Evolutionary conservation across 2,113 vertebrate genomes (phyloP).

Genomic region (Emberiza fucata): DNA sequence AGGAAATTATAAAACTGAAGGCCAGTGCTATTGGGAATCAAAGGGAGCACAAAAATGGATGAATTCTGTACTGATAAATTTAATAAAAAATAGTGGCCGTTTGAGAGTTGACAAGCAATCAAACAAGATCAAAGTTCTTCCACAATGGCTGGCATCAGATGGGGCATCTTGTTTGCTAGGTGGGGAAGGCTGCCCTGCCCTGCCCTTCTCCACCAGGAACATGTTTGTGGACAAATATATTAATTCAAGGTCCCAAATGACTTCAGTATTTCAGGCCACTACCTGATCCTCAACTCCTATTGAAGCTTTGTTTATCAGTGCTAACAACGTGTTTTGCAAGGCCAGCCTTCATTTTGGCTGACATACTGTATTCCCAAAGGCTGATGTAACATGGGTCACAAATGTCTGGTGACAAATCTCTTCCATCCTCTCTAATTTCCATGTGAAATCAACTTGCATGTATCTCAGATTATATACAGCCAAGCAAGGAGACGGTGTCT

Average conservation of each 20-base stretch:
- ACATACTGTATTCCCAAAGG: slow-evolving; percentile 2
- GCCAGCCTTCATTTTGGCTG: not conserved
- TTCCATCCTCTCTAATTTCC: slow-evolving; percentile 9
- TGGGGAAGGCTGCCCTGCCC: not conserved
- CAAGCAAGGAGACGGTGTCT: not conserved
- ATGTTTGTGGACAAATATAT: not conserved
- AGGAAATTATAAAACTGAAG: not conserved
- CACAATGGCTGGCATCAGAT: not conserved
- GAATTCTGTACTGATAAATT: not conserved
- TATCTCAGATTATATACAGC: not conserved
- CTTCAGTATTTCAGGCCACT: not conserved
- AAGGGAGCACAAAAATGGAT: not conserved
- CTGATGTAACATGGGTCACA: slow-evolving; percentile 5
- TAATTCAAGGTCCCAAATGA: not conserved
- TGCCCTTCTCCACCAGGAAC: not conserved
- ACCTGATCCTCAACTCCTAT: not conserved
- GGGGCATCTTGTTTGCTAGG: not conserved
- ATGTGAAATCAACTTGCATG: slow-evolving; percentile 4
- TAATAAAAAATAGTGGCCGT: not conserved
- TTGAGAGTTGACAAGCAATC: not conserved
- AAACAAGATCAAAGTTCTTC: not conserved
- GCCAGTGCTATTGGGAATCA: not conserved
- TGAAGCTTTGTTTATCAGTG: not conserved
- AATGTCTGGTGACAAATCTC: slow-evolving; percentile 24
- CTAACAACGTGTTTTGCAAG: not conserved